These are phyloP conservation scores for Eulithis testata DNA, from an alignment of 2,888 invertebrate species.

Conservation along the genomic window DNA sequence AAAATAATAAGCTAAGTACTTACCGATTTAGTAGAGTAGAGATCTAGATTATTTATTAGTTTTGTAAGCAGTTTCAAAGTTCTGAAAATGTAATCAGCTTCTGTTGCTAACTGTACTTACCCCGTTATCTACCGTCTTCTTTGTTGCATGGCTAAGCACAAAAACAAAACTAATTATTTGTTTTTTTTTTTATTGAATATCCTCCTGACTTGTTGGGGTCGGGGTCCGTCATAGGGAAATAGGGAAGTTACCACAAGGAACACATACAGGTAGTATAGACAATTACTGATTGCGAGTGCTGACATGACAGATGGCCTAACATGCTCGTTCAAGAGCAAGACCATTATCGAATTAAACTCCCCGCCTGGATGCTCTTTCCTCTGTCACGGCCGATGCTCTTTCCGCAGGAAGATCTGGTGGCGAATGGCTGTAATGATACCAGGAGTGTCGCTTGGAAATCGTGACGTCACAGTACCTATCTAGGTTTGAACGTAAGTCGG, in stretches of 20 bases:
- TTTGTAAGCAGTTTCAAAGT: too few species aligned
- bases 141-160: too few species aligned
- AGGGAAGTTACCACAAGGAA: constrained; percentile 12
- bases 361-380: constrained; percentile 77
- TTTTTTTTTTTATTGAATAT: too few species aligned
- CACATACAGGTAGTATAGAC: constrained; percentile 35
- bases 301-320: constrained; percentile 72
- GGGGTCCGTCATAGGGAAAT: not conserved
- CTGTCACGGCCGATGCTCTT: constrained; percentile 77
- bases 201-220: too few species aligned
- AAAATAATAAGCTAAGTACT: too few species aligned
- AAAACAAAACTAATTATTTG: too few species aligned
- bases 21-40: too few species aligned
- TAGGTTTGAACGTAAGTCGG: not conserved
- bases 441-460: constrained; percentile 1
- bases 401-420: constrained; percentile 46
- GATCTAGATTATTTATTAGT: too few species aligned
- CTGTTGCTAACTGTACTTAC: too few species aligned
- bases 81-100: too few species aligned
- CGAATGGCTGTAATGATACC: constrained; percentile 24
- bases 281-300: constrained; percentile 48
- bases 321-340: constrained; percentile 75
- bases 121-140: too few species aligned
- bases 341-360: constrained; percentile 81
- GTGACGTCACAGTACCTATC: not conserved